Percentiles rank a stretch among this genome's conserved stretches.
Conservation (phyloP, 2,797 vertebrate species). For the Salarias fasciatus region DNA sequence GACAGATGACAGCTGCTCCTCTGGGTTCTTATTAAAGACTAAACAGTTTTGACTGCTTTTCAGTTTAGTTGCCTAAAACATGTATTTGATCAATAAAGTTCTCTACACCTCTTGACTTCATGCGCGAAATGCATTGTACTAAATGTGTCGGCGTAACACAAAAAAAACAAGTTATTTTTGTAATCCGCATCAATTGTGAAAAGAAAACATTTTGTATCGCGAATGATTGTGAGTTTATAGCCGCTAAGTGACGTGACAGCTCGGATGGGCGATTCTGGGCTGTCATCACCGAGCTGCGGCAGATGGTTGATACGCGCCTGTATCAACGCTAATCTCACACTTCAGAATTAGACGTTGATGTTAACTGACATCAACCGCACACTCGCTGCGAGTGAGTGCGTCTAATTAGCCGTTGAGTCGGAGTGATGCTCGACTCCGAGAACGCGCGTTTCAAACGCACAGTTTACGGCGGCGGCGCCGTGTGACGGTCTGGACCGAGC, state of each 20-base stretch:
- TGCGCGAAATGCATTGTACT: neutral
- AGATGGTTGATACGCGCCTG: slow-evolving; percentile 17
- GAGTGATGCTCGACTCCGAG: neutral
- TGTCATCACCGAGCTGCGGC: slow-evolving; percentile 8
- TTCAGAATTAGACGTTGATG: slow-evolving; percentile 6
- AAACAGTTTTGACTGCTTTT: neutral
- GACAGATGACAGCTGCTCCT: neutral
- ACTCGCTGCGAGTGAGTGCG: neutral
- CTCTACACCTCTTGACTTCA: neutral
- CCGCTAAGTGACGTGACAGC: neutral
- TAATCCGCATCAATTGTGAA: neutral
- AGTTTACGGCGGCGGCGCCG: no score
- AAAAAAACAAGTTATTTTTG: neutral
- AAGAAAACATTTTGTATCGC: neutral
- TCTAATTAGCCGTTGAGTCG: neutral
- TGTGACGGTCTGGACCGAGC: no score
- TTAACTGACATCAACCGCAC: neutral
- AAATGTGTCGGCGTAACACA: neutral
- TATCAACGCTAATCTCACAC: slow-evolving; percentile 22
- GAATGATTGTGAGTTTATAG: neutral
- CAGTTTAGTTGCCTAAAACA: neutral
- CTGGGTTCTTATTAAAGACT: neutral
- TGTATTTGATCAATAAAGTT: neutral
- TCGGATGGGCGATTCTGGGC: slow-evolving; percentile 2
- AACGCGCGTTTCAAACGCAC: no score